phyloP scores from a whole-genome alignment of 2,113 vertebrate genomes.

The Alaudala cheleensis region DNA sequence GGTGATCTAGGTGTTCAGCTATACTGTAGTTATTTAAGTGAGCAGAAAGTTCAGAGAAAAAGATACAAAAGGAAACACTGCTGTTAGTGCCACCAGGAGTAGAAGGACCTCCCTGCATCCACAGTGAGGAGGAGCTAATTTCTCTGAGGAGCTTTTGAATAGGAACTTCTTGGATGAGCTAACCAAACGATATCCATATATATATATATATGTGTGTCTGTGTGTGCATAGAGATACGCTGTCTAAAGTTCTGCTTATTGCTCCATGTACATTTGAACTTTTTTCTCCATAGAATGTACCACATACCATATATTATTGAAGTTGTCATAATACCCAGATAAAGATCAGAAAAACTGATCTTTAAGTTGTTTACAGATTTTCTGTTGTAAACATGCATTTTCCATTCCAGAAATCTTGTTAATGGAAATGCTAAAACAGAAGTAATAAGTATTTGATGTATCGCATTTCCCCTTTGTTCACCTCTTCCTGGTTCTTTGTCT shows the following conservation, averaged over 20 bases:
- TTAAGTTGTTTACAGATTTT: neutral
- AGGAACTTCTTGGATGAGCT: neutral
- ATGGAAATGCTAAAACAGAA: neutral
- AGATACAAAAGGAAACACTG: neutral
- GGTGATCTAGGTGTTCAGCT: neutral
- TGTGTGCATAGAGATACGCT: too few relatives aligned
- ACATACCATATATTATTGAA: neutral
- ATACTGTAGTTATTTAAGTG: neutral
- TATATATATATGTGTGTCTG: too few relatives aligned
- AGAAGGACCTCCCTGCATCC: neutral
- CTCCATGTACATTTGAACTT: neutral
- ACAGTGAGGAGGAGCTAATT: neutral
- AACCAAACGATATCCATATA: neutral
- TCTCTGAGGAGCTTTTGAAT: neutral
- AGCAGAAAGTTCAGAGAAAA: neutral
- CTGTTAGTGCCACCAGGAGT: neutral
- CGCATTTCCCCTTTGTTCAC: neutral
- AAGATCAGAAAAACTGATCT: neutral
- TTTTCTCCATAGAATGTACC: neutral
- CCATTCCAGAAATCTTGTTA: neutral
- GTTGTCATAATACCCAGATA: neutral
- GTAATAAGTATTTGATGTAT: neutral
- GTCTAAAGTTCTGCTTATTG: neutral
- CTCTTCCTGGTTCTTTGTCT: neutral
- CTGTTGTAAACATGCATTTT: neutral